Conservation (phyloP, 2,797 vertebrate species). For the Adelosebastes latens region DNA sequence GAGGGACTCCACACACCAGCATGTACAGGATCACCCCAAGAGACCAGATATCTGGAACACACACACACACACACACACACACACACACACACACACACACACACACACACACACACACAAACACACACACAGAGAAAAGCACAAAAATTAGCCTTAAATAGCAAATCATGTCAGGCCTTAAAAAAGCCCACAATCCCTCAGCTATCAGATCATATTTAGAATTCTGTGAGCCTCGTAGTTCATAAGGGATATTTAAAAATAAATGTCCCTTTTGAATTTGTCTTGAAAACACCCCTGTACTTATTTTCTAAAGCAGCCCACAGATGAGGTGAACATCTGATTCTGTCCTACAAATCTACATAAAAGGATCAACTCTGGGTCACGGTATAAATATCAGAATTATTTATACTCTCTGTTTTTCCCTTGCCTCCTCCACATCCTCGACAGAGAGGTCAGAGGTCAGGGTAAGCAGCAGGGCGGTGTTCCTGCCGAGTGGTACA, state of each 20-base stretch:
- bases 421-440: background rate
- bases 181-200: slow-evolving; percentile 9
- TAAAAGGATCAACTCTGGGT: background rate
- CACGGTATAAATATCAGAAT: background rate
- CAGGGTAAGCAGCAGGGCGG: background rate
- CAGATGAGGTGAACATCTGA: background rate
- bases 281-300: background rate
- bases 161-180: slow-evolving; percentile 10
- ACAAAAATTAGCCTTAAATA: slow-evolving; percentile 31
- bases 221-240: background rate
- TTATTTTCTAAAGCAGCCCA: background rate
- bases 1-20: slow-evolving; percentile 90
- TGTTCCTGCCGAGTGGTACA: background rate
- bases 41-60: slow-evolving; percentile 85
- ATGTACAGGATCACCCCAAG: slow-evolving; percentile 85
- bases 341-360: background rate
- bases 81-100: background rate
- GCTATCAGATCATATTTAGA: slow-evolving; percentile 23
- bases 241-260: background rate
- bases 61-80: slow-evolving; percentile 33
- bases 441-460: background rate
- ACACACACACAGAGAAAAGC: background rate
- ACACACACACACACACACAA: background rate
- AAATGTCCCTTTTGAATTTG: background rate
- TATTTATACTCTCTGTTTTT: background rate